Conservation (phyloP, 2,113 vertebrate species). For the Neolamprologus fasciatus region DNA sequence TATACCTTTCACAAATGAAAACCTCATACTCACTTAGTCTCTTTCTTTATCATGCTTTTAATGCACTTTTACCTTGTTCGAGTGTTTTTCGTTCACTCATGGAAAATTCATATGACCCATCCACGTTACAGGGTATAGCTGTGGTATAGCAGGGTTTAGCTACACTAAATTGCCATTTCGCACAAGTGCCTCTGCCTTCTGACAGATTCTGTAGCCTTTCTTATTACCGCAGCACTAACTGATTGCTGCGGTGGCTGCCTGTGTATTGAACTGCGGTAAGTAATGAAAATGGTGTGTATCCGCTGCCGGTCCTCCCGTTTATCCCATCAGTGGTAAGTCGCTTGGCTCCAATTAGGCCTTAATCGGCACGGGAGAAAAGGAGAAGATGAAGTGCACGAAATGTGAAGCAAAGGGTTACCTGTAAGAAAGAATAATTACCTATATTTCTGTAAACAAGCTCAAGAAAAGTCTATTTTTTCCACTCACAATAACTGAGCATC, state of each 20-base stretch:
- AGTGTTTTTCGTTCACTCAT: neutral
- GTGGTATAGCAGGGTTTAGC: neutral
- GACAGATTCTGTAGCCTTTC: constrained; percentile 12
- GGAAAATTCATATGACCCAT: neutral
- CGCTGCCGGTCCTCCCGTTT: constrained; percentile 37
- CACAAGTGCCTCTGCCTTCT: neutral
- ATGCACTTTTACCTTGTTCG: neutral
- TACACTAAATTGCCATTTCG: neutral
- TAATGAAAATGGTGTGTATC: constrained; percentile 65
- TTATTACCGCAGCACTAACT: constrained; percentile 9
- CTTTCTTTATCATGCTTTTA: neutral
- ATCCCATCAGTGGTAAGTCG: constrained; percentile 64
- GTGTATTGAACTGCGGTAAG: constrained; percentile 51
- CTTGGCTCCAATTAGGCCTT: constrained; percentile 53
- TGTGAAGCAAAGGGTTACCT: neutral
- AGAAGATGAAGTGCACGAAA: neutral
- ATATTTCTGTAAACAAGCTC: neutral
- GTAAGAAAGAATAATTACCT: neutral
- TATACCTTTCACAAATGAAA: neutral
- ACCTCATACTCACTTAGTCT: neutral
- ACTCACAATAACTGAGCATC: neutral
- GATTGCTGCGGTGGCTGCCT: constrained; percentile 21
- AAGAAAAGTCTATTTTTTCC: neutral
- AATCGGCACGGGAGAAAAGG: constrained; percentile 23
- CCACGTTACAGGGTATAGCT: neutral